Percentiles rank a stretch among this genome's conserved stretches.
These are phyloP conservation scores for Limosa lapponica DNA, from an alignment of 2,797 vertebrate species.

Conservation along the genomic window DNA sequence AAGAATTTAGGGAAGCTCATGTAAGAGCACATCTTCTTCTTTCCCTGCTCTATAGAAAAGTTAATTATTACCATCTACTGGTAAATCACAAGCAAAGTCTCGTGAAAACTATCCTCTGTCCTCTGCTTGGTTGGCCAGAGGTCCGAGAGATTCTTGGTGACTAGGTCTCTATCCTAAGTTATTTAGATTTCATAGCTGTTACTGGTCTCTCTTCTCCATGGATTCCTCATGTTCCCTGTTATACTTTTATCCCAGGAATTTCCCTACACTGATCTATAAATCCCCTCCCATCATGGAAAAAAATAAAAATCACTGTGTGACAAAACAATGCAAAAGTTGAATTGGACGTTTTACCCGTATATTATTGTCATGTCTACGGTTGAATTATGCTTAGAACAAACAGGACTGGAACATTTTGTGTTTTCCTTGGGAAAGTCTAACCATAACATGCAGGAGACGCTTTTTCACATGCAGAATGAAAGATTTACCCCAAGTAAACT, in stretches of 20 bases:
- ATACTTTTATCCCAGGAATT: background rate
- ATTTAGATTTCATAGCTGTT: background rate
- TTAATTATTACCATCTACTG: background rate
- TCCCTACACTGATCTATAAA: background rate
- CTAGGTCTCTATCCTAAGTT: rapidly evolving
- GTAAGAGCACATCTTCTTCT: background rate
- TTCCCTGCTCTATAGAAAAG: background rate
- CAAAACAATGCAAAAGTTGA: background rate
- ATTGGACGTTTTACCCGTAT: background rate
- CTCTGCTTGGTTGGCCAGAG: background rate
- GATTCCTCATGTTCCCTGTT: background rate
- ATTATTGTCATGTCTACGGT: background rate
- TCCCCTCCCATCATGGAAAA: background rate
- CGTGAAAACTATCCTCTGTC: background rate
- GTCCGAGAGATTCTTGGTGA: background rate
- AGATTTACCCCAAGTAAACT: constrained; percentile 4
- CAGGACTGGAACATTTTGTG: constrained; percentile 1
- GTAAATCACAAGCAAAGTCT: background rate
- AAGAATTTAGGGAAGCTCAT: background rate
- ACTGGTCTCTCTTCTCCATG: background rate
- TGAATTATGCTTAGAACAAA: constrained; percentile 9
- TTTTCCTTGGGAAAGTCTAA: background rate
- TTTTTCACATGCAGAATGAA: background rate
- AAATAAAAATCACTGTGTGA: background rate
- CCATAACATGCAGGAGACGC: background rate